Conservation (phyloP, 2,888 invertebrate species). For the Congeria kusceri region DNA sequence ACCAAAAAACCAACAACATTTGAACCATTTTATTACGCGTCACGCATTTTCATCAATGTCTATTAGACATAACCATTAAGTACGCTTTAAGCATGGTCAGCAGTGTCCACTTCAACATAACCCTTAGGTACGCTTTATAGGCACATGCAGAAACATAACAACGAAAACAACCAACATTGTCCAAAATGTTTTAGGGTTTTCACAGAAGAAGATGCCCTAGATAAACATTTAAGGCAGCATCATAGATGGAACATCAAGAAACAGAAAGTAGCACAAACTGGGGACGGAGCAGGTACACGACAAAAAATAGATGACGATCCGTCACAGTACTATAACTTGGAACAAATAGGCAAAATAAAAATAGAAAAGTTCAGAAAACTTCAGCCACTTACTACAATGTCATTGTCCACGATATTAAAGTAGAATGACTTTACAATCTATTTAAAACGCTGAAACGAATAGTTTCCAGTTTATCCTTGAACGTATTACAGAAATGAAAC, state of each 20-base stretch:
- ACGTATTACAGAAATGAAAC: conserved; percentile 19
- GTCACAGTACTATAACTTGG: conserved; percentile 23
- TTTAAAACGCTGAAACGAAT: conserved; percentile 35
- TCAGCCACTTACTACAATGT: conserved; percentile 40
- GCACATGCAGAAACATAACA: conserved; percentile 26
- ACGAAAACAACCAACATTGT: conserved; percentile 27
- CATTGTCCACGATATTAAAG: conserved; percentile 19
- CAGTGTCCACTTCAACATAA: too few species aligned
- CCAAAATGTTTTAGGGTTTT: conserved; percentile 34
- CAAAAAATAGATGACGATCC: conserved; percentile 15
- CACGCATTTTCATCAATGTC: too few species aligned
- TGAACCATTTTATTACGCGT: too few species aligned
- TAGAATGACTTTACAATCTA: conserved; percentile 18
- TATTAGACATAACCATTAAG: too few species aligned
- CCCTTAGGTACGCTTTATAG: too few species aligned
- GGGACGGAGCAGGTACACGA: conserved; percentile 24
- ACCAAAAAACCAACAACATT: too few species aligned
- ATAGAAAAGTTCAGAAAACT: conserved; percentile 39
- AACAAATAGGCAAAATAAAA: conserved; percentile 24
- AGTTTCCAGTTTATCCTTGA: conserved; percentile 37
- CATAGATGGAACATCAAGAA: conserved; percentile 24
- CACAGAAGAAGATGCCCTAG: conserved; percentile 17
- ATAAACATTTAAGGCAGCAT: conserved; percentile 16
- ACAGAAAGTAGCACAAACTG: conserved; percentile 18
- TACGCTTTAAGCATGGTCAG: too few species aligned